Base-by-base conservation (phyloP, 2,888 invertebrate species). In the Athripsodes cinereus region DNA sequence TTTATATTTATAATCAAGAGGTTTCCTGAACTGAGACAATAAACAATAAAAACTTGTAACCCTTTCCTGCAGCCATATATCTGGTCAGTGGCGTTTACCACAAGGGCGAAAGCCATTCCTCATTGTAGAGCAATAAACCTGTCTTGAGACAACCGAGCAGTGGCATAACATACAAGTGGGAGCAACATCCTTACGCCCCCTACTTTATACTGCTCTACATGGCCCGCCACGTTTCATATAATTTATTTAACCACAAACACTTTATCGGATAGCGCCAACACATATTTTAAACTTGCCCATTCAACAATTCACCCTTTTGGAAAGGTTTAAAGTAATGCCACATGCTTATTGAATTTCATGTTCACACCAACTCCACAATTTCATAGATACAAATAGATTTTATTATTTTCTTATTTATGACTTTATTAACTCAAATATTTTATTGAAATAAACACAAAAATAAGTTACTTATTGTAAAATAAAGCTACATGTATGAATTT, bases 41-140 rank as follows among this genome's bases (percentile, higher is more conserved):
- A 40, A 40, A 40, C 40, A 40, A n/a, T 16, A 40, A 40, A 44
- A 40, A 44, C 53, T 35, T 44, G 22, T 34, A 53, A 22, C 40
- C 44, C 40, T 53, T 40, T 21, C 2, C 22, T 20, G 40, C 16
- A n/a, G 26, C 21, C 20, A 13, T n/a, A 40, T 13, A 40, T 13
- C 52, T 40, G 56, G 54, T 51, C 59, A 59, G 44, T 22, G 58
- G 53, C 49, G 46, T 21, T n/a, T 19, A 22, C 52, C 57, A 44
- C 46, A 50, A 47, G 53, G 61, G 61, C 59, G 49, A 58, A 60
- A 10, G 10, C 26, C 40, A 40, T 40, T 57, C 59, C 60, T 60
- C 68, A 65, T 57, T 59, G 53, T 35, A 46, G 35, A 64, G 65
- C 68, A 66, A 68, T 69, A 68, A 69, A 69, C 68, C 69, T 68